Percentiles rank a stretch among this genome's conserved stretches.
phyloP scores from a whole-genome alignment of 2,888 invertebrate genomes.

The Ormyrus labotus region DNA sequence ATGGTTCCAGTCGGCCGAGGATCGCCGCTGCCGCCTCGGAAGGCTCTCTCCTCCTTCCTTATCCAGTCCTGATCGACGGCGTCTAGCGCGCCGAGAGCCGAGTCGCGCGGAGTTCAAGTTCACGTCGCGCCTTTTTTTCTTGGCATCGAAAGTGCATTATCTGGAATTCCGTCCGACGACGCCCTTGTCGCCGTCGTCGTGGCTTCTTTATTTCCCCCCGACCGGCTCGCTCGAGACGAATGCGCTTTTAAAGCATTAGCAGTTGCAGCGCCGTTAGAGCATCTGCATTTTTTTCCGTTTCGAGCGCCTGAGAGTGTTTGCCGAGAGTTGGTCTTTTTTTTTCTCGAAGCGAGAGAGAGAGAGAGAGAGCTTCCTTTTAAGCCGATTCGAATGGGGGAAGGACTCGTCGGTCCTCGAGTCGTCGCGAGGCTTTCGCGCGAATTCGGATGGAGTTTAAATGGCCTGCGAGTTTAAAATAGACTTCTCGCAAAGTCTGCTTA shows the following conservation, averaged over 20 bases:
- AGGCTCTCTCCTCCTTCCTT: background rate
- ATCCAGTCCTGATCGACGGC: constrained; percentile 27
- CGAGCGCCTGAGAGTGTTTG: constrained; percentile 3
- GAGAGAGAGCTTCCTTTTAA: no score
- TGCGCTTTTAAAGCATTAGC: constrained; percentile 45
- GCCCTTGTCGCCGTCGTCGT: background rate
- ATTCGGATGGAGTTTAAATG: no score
- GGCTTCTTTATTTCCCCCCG: background rate
- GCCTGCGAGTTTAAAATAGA: background rate
- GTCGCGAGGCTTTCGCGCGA: no score
- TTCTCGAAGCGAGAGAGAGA: no score
- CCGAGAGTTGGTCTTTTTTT: background rate
- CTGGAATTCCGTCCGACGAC: constrained; percentile 40
- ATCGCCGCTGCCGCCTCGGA: background rate
- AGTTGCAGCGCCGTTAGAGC: constrained; percentile 42
- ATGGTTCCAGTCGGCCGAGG: no score
- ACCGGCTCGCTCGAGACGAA: constrained; percentile 1
- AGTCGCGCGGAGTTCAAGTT: constrained; percentile 41
- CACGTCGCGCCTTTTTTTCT: constrained; percentile 46
- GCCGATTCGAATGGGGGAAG: no score
- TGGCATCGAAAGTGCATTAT: constrained; percentile 56
- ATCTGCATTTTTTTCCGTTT: constrained; percentile 50
- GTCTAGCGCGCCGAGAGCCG: background rate
- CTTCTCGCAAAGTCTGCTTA: background rate
- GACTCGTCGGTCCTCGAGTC: no score